Percentiles rank a stretch among this genome's conserved stretches.
These are phyloP conservation scores for Alosa alosa DNA, from an alignment of 2,113 vertebrate species.

Conservation along the genomic window DNA sequence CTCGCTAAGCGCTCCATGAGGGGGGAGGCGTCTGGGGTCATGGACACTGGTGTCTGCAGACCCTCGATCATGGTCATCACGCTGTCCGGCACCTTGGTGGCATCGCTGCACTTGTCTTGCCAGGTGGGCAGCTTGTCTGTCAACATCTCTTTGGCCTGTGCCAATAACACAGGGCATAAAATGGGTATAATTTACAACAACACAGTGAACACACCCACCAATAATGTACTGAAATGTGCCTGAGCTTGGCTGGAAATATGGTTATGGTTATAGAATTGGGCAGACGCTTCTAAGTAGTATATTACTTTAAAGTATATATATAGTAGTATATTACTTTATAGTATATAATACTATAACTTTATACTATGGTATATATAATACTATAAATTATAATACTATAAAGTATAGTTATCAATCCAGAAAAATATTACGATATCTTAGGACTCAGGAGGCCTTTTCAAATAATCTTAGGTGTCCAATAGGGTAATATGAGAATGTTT, in stretches of 20 bases:
- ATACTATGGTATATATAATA: no score
- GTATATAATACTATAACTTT: no score
- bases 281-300: no score
- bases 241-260: no score
- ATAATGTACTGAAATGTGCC: no score
- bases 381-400: not conserved
- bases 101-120: slow-evolving; percentile 89
- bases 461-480: not conserved
- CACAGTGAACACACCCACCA: not conserved
- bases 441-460: not conserved
- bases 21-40: slow-evolving; percentile 79
- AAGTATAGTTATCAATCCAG: not conserved
- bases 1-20: slow-evolving; percentile 67
- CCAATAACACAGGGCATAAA: not conserved
- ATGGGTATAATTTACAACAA: not conserved
- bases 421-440: not conserved
- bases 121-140: slow-evolving; percentile 80
- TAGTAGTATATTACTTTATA: no score
- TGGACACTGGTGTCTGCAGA: slow-evolving; percentile 69
- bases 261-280: no score
- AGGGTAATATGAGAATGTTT: not conserved
- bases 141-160: slow-evolving; percentile 85
- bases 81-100: slow-evolving; percentile 85
- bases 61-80: slow-evolving; percentile 84
- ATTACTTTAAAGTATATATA: no score